Evolutionary conservation across 2,888 invertebrate species (phyloP), one percentile per base, ranked within the genome.

Genomic region (Hymenopus coronatus): DNA sequence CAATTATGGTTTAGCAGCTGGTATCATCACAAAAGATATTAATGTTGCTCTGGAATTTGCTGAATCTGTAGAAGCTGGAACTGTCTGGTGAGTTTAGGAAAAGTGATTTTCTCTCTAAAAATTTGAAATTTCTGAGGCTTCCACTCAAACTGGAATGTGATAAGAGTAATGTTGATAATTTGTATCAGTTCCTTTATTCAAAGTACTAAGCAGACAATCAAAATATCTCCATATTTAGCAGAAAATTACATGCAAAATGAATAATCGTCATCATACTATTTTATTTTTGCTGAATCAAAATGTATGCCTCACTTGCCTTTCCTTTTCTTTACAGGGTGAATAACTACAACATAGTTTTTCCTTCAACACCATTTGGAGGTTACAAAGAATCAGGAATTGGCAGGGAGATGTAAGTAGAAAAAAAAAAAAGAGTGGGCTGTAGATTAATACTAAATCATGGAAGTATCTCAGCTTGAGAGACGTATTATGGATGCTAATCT

Each of bases 331-430:
- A 88, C 92, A 96, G 96, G 96, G 97, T 99, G 83, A 99, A 99
- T 93, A 97, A 98, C 91, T 99, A 98, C 94, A 98, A 99, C 93
- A 96, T 96, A 2, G 95, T 98, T 91, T 95, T 95, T 25, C 94
- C 97, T 70, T 98, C 98, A 92, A 95, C 97, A 40, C 99, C 99
- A 0, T 99, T 99, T 94, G 99, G 99, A 86, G 99, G 99, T 0
- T 99, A 95, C 94, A 99, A 99, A 94, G 97, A 98, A 95, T 99
- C 99, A 0, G 99, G 99, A 6, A 95, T 97, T 92, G 99, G 99
- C 3, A 96, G 99, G 89, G 99, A 99, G 91, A 91, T 92, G 93
- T 93, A 93, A 92, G 93, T 92, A 82, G 87, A 1, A 30, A 86
- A 1, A 33, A 40, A 12, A 1, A 40, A 6, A 40, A 40, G 12